Evolutionary conservation across 2,797 vertebrate species (phyloP), one percentile per base, ranked within the genome.

Genomic region (Thripadectes ignobilis): DNA sequence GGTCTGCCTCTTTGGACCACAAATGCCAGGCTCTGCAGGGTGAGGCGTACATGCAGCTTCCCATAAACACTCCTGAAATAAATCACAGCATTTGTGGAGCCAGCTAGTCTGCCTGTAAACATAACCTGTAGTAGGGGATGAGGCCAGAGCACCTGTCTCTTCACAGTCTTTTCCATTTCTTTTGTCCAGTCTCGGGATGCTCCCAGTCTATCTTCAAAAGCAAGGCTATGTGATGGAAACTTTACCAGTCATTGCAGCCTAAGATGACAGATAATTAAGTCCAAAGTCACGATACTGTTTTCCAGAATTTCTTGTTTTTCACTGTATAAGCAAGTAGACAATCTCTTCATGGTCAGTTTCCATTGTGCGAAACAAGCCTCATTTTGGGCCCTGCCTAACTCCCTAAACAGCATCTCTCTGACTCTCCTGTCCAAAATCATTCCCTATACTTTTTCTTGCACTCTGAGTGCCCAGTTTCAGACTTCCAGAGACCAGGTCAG

Each of bases 121-220:
- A 5, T 32, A 48, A 63, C 19, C 55, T 52, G 14, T 7, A 34
- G 38, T 38, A 75, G 23, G 14, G 32, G 10, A 2, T 12, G 71
- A 26, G 57, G 68, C 32, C 27, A 69, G 26, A 81, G 14, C 26
- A 49, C n/a, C 36, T 63, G 52, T 12, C 10, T 38, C 30, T 57
- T 54, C 29, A 29, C 4, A 43, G 46, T 2, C 29, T 68, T 73
- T 45, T 38, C 29, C 10, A n/a, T 45, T 55, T 48, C 7, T 76
- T 86, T 38, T 29, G 23, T 17, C 49, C 22, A 10, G 5, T 41
- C 43, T 14, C 54, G 63, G 66, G 49, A 48, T 75, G 24, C 4
- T 65, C 41, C 26, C 27, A 27, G 10, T 9, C 24, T 43, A 17
- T 52, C 26, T 67, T 79, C 0, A 0, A 78, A 67, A 63, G 27